Conservation (phyloP, 23 tunicate species). For the Clavelina lepadiformis region DNA sequence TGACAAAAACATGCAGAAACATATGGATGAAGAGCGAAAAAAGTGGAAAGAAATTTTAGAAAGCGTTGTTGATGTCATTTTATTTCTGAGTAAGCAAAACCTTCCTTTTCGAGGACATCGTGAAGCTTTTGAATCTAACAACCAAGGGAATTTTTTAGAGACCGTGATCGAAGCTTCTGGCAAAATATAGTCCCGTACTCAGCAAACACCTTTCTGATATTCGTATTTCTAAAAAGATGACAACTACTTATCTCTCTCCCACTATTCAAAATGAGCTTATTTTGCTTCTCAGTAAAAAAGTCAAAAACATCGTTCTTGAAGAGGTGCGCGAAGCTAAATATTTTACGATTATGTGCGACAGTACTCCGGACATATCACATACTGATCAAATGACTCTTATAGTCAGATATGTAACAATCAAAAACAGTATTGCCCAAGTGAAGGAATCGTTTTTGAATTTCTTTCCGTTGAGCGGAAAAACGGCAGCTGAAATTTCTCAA, state of each 20-base stretch:
- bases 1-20: slow-evolving; percentile 47
- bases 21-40: slow-evolving; percentile 46
- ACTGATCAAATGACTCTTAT: slow-evolving; percentile 52
- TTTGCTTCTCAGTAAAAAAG: slow-evolving; percentile 48
- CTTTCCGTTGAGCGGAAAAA: slow-evolving; percentile 3
- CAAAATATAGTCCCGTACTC: slow-evolving; percentile 40
- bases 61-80: slow-evolving; percentile 50
- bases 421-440: slow-evolving; percentile 10
- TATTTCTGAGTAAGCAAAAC: slow-evolving; percentile 43
- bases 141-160: slow-evolving; percentile 48
- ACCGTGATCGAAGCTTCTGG: slow-evolving; percentile 52
- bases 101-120: slow-evolving; percentile 43
- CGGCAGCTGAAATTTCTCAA: slow-evolving; percentile 27
- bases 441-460: no score
- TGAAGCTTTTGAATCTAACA: slow-evolving; percentile 48
- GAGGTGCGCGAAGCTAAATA: slow-evolving; percentile 54
- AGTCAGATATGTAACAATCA: slow-evolving; percentile 5
- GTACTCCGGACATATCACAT: slow-evolving; percentile 53
- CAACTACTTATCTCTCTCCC: slow-evolving; percentile 46
- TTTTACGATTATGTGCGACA: slow-evolving; percentile 56
- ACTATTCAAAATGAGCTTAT: slow-evolving; percentile 43
- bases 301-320: slow-evolving; percentile 50
- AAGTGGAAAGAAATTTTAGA: slow-evolving; percentile 49
- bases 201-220: slow-evolving; percentile 46
- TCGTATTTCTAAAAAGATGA: slow-evolving; percentile 49